Evolutionary conservation across 1,140 invertebrate genomes (phyloP).

Genomic region (Phocides pigmalion): DNA sequence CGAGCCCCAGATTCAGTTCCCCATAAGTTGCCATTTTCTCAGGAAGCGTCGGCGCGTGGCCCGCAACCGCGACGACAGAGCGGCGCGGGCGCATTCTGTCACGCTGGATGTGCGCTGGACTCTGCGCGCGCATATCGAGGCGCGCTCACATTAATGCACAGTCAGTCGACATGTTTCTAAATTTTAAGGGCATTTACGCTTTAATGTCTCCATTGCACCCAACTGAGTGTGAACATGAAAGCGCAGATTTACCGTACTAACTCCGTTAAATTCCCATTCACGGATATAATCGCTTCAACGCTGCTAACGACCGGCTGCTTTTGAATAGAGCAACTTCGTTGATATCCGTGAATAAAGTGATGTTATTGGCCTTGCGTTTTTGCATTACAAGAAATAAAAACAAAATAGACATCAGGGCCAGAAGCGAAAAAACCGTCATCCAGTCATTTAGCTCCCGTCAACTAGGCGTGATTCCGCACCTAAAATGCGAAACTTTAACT

Average conservation of each 20-base stretch:
- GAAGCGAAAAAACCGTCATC: constrained; percentile 66
- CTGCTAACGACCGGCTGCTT: constrained; percentile 11
- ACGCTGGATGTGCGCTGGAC: constrained; percentile 69
- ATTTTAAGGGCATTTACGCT: constrained; percentile 34
- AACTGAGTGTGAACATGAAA: constrained; percentile 2
- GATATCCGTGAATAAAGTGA: constrained; percentile 48
- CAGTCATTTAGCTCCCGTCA: constrained; percentile 72
- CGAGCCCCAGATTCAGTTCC: constrained; percentile 74
- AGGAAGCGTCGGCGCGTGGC: constrained; percentile 68
- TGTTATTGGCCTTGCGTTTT: constrained; percentile 64
- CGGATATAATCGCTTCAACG: constrained; percentile 10
- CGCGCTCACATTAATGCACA: constrained; percentile 65
- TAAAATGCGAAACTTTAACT: constrained; percentile 58
- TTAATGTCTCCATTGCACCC: constrained; percentile 44
- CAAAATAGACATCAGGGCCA: constrained; percentile 58
- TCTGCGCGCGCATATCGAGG: constrained; percentile 74
- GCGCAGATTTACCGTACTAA: constrained; percentile 34
- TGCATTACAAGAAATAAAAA: constrained; percentile 50
- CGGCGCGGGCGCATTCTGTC: constrained; percentile 73
- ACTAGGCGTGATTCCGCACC: constrained; percentile 76
- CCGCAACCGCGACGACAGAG: constrained; percentile 43
- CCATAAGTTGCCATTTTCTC: constrained; percentile 81
- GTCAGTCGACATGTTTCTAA: constrained; percentile 43
- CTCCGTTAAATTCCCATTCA: constrained; percentile 8
- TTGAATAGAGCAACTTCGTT: constrained; percentile 21